Evolutionary conservation across 30 jellyfish, hydroid and myxozoan species (phyloP).

Genomic region (Aurelia aurita): DNA sequence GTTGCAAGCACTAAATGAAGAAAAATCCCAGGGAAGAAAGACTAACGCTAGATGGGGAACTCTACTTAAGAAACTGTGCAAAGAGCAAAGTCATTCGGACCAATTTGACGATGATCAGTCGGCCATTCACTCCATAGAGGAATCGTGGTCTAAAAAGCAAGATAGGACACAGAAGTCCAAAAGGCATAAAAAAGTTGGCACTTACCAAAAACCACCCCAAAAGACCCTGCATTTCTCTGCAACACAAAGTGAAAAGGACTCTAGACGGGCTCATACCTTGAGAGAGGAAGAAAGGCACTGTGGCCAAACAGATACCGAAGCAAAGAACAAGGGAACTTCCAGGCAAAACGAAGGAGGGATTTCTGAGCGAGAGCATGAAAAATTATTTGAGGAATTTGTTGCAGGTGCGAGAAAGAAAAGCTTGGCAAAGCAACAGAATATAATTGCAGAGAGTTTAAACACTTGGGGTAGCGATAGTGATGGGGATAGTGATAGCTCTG

Average conservation of each 20-base stretch:
- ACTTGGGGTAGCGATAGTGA: neutral
- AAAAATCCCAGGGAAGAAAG: neutral
- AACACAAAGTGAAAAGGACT: slow-evolving; percentile 38
- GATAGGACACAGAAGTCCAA: neutral
- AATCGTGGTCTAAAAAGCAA: slow-evolving; percentile 5
- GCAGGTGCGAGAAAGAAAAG: neutral
- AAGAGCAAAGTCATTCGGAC: neutral
- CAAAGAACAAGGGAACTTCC: neutral
- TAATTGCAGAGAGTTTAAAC: neutral
- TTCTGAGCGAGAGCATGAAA: neutral
- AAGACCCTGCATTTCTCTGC: slow-evolving; percentile 2
- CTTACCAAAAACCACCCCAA: slow-evolving; percentile 17
- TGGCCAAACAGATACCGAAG: neutral
- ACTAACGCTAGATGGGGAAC: slow-evolving; percentile 4
- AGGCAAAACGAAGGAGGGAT: neutral
- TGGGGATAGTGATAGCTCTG: neutral
- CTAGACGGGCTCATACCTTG: neutral
- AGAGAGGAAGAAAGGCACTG: neutral
- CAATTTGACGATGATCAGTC: neutral
- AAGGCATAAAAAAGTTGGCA: slow-evolving; percentile 8
- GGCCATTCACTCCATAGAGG: slow-evolving; percentile 12
- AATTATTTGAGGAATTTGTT: neutral
- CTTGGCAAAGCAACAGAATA: neutral
- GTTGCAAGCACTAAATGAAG: slow-evolving; percentile 10
- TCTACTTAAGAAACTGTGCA: neutral